phyloP scores from a whole-genome alignment of 92 coral and sea anemone species.

The Umimayanthus chanpuru region DNA sequence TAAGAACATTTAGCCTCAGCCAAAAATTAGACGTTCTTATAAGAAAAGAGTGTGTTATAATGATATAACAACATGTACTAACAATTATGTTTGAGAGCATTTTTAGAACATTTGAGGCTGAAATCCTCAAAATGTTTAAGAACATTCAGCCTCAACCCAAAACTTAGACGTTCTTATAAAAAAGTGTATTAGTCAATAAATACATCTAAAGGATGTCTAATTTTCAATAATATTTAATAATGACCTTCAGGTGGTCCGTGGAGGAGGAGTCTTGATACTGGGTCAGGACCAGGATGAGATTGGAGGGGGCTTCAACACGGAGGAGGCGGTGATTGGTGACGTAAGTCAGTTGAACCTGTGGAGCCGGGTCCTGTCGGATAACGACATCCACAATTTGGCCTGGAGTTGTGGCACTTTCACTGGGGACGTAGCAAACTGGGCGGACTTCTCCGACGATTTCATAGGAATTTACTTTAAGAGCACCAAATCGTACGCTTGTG shows the following conservation, averaged over 20 bases:
- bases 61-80: too few relatives aligned
- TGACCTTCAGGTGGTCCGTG: constrained; percentile 56
- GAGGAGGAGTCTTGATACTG: constrained; percentile 77
- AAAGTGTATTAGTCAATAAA: too few relatives aligned
- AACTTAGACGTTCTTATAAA: too few relatives aligned
- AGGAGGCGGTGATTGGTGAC: constrained; percentile 77
- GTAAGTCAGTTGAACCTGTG: constrained; percentile 82
- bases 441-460: constrained; percentile 74
- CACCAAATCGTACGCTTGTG: constrained; percentile 70
- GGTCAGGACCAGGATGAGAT: constrained; percentile 85
- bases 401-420: constrained; percentile 67
- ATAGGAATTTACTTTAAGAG: constrained; percentile 67
- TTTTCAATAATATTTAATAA: too few relatives aligned
- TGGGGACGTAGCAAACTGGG: constrained; percentile 84
- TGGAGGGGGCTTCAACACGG: constrained; percentile 83
- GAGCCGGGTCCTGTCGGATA: constrained; percentile 61
- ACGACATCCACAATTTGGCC: constrained; percentile 71
- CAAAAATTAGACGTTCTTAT: too few relatives aligned
- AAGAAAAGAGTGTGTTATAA: too few relatives aligned
- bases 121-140: too few relatives aligned
- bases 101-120: too few relatives aligned
- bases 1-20: too few relatives aligned
- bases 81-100: too few relatives aligned
- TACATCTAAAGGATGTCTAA: too few relatives aligned
- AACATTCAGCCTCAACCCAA: too few relatives aligned